phyloP scores from a whole-genome alignment of 2,797 vertebrate species.

The Serranus cabrilla region DNA sequence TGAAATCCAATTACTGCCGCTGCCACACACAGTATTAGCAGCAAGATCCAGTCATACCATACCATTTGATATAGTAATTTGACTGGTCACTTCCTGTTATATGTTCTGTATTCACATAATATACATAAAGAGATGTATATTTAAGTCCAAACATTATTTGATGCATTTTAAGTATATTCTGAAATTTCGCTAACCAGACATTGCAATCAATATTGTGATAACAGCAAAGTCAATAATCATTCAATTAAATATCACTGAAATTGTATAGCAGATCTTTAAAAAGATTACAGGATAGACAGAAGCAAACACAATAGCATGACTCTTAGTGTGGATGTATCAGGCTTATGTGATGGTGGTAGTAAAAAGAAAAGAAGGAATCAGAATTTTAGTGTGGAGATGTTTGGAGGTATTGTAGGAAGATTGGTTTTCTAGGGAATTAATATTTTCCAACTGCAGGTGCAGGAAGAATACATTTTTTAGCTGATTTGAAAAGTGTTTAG shows the following conservation, averaged over 20 bases:
- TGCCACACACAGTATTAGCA: background rate
- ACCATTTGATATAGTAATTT: background rate
- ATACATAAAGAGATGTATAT: background rate
- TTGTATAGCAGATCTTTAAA: no score
- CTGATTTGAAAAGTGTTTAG: background rate
- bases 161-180: background rate
- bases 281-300: background rate
- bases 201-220: background rate
- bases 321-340: background rate
- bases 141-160: background rate
- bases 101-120: background rate
- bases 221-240: background rate
- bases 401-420: background rate
- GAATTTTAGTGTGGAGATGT: background rate
- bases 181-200: background rate
- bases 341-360: background rate
- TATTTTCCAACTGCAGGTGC: background rate
- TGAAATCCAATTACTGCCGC: conserved; percentile 37
- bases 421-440: background rate
- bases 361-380: background rate
- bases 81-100: background rate
- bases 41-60: background rate
- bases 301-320: background rate
- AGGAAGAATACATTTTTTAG: background rate
- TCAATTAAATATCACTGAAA: no score